phyloP scores from a whole-genome alignment of 1,140 invertebrate genomes.

The Drosophila kanapiae region DNA sequence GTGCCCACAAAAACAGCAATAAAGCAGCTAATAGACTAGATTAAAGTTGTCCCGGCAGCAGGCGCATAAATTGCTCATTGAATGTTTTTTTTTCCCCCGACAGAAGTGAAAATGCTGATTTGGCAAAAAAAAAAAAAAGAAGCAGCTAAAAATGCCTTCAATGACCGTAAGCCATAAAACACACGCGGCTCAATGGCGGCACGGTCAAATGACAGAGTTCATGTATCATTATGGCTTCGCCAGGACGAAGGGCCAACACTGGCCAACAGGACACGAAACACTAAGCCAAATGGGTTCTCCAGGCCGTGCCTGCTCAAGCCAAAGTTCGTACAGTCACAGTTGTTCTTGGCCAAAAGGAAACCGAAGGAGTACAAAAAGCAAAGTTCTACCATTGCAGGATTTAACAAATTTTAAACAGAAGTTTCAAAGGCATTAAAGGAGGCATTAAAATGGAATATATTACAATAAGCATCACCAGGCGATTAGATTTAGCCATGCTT shows the following conservation, averaged over 20 bases:
- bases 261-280: constrained; percentile 35
- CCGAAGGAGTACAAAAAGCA: constrained; percentile 2
- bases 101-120: constrained; percentile 64
- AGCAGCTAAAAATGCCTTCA: constrained; percentile 61
- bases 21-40: constrained; percentile 74
- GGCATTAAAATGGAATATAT: background rate
- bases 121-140: constrained; percentile 19
- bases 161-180: constrained; percentile 77
- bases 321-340: constrained; percentile 12
- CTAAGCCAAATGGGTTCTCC: constrained; percentile 17
- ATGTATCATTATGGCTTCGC: constrained; percentile 72
- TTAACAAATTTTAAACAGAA: background rate
- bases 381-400: background rate
- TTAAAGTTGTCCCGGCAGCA: constrained; percentile 67
- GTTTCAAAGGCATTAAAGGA: background rate
- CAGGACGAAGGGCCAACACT: constrained; percentile 37
- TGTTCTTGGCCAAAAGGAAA: background rate
- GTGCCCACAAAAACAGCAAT: constrained; percentile 50
- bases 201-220: constrained; percentile 66
- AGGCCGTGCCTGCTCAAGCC: background rate
- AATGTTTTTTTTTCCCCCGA: constrained; percentile 28
- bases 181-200: constrained; percentile 71
- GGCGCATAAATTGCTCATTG: constrained; percentile 74
- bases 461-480: no score
- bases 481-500: background rate